These are phyloP conservation scores for Protonemura montana DNA, from an alignment of 2,888 invertebrate genomes.

Conservation along the genomic window DNA sequence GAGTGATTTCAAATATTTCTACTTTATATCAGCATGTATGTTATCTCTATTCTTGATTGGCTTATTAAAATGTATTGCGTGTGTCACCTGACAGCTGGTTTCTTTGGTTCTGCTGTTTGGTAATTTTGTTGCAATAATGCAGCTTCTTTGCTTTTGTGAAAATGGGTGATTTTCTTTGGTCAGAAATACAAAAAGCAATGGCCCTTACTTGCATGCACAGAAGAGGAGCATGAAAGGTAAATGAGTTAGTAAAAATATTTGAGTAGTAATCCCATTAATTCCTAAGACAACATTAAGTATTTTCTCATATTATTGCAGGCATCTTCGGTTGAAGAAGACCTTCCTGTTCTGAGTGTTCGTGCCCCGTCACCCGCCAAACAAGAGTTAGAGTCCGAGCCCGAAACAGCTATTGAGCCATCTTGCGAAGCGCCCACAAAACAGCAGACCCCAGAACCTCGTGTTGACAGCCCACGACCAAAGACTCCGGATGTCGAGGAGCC, in stretches of 20 bases:
- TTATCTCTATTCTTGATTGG: too few species aligned
- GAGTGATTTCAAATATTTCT: too few species aligned
- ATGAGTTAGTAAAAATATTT: too few species aligned
- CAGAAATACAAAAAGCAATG: background rate
- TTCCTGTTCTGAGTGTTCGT: constrained; percentile 60
- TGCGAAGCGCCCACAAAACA: background rate
- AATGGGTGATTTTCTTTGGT: too few species aligned
- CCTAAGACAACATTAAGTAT: too few species aligned
- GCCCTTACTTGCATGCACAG: background rate
- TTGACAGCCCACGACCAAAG: background rate
- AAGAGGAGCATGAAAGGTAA: too few species aligned
- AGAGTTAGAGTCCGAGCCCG: background rate
- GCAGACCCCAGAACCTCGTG: background rate
- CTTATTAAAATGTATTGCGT: too few species aligned
- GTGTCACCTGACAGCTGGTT: too few species aligned
- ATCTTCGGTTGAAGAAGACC: constrained; percentile 57
- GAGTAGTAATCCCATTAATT: too few species aligned
- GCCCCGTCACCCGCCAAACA: constrained; percentile 50
- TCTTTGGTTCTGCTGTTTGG: background rate
- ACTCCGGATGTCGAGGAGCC: background rate
- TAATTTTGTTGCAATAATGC: too few species aligned
- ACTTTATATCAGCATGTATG: too few species aligned
- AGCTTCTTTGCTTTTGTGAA: too few species aligned
- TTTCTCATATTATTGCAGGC: constrained; percentile 48
- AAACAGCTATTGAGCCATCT: background rate